Conservation (phyloP, 2,797 vertebrate genomes). For the Astyanax mexicanus region DNA sequence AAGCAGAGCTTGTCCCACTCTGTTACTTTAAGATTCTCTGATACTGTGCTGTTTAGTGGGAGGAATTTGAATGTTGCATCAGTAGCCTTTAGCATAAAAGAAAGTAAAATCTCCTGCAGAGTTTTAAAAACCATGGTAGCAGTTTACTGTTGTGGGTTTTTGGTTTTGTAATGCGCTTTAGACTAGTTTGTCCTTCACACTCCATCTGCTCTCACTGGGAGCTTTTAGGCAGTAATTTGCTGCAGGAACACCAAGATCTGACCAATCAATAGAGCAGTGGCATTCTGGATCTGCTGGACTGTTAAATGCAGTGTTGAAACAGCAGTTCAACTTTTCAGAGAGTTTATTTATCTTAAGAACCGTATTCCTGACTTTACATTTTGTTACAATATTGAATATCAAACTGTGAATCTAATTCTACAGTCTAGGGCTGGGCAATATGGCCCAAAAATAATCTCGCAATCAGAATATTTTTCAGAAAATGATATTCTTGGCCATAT, state of each 20-base stretch:
- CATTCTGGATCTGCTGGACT: constrained; percentile 28
- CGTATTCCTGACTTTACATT: not conserved
- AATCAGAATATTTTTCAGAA: too few species aligned
- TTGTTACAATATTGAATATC: not conserved
- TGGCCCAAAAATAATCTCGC: too few species aligned
- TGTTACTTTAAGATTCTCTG: too few species aligned
- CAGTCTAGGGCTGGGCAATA: too few species aligned
- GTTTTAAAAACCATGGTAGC: not conserved
- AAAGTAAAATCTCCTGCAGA: not conserved
- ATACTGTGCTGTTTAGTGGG: too few species aligned
- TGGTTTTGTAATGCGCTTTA: not conserved
- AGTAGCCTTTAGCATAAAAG: not conserved
- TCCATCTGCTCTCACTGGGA: not conserved
- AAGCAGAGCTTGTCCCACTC: too few species aligned
- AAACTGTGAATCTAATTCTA: not conserved
- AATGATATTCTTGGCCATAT: too few species aligned
- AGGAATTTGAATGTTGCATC: not conserved
- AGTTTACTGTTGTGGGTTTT: not conserved
- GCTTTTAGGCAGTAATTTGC: constrained; percentile 37
- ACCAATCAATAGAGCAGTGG: constrained; percentile 39
- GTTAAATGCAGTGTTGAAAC: constrained; percentile 47
- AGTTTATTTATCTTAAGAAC: constrained; percentile 6
- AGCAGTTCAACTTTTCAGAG: constrained; percentile 13
- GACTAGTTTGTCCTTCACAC: constrained; percentile 27
- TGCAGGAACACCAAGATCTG: constrained; percentile 34